Percentiles rank a stretch among this genome's conserved stretches.
Evolutionary conservation across 2,888 invertebrate species (phyloP).

Genomic region (Drosophila setosimentum): DNA sequence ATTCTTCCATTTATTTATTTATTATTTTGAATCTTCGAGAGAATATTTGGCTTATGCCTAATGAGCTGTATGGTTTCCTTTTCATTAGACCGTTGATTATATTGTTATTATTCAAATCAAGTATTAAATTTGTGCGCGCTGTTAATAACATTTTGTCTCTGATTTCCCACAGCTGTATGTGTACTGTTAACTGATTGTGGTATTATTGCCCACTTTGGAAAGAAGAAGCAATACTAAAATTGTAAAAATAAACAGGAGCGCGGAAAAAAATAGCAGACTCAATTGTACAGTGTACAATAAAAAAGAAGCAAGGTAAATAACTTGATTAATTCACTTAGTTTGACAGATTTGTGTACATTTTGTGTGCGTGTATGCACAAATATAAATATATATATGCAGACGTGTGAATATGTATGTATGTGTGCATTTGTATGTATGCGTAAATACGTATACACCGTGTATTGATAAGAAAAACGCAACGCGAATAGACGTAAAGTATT

Average conservation of each 20-base stretch:
- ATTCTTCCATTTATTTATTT: not conserved
- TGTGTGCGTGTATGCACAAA: constrained; percentile 10
- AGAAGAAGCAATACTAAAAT: constrained; percentile 31
- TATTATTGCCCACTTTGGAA: not conserved
- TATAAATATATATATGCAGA: constrained; percentile 17
- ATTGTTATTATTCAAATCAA: not conserved
- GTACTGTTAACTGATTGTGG: not conserved
- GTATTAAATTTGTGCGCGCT: not conserved
- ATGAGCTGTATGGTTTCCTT: not conserved
- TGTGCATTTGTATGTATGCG: constrained; percentile 8
- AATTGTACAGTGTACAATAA: constrained; percentile 17
- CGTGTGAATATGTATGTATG: constrained; percentile 15
- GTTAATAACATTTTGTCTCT: constrained; percentile 4
- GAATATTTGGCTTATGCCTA: not conserved
- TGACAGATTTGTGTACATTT: not conserved
- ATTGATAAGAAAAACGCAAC: constrained; percentile 63
- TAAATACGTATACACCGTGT: constrained; percentile 14
- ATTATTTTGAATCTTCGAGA: not conserved
- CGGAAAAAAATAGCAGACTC: constrained; percentile 40
- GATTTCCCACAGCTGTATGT: constrained; percentile 1
- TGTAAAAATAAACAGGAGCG: constrained; percentile 45
- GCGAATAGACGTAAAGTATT: constrained; percentile 13
- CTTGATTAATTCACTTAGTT: not conserved
- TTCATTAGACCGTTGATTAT: not conserved
- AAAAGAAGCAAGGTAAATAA: constrained; percentile 24